Evolutionary conservation across 2,797 vertebrate species (phyloP), one percentile per base, ranked within the genome.

Genomic region (Vultur gryphus): DNA sequence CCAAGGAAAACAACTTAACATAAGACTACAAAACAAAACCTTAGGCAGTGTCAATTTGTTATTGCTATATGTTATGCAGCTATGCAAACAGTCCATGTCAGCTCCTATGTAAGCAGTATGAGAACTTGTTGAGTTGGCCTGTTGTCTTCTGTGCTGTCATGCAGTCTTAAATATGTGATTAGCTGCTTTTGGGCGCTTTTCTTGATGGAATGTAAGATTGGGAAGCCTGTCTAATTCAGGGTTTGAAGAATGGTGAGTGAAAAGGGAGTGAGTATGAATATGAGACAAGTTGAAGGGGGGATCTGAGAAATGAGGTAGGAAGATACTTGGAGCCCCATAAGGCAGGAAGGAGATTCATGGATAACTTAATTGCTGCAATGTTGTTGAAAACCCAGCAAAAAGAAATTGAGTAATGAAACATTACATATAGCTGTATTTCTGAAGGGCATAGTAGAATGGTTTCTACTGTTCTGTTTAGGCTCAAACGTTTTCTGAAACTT

Each of bases 401-500:
- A 91, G 37, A 84, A 84, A 82, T 62, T 93, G 62, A 97, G 87
- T 97, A 93, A 94, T 98, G 93, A 98, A 97, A 88, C 95, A 44
- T 97, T 96, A 89, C 96, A n/a, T 97, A 75, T 91, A 96, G 91
- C 93, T 97, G 39, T 94, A 71, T 97, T 98, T 97, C 96, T 91
- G 95, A 97, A 98, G 96, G 97, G 93, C 94, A 80, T 97, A 98
- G 97, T 98, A 97, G 98, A 98, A 98, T 98, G 98, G 97, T 98
- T 96, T 98, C 97, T 98, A 97, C 97, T 98, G 97, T 98, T 97
- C 98, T 98, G 97, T 98, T 98, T 98, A 98, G 98, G 97, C 97
- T 97, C 97, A 98, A 98, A 98, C 97, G 96, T 98, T 98, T 97
- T 98, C 98, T 98, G 98, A 98, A 98, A 97, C 98, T 98, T 98